These are phyloP conservation scores for Hylaeus anthracinus DNA, from an alignment of 1,140 invertebrate species.

Conservation along the genomic window DNA sequence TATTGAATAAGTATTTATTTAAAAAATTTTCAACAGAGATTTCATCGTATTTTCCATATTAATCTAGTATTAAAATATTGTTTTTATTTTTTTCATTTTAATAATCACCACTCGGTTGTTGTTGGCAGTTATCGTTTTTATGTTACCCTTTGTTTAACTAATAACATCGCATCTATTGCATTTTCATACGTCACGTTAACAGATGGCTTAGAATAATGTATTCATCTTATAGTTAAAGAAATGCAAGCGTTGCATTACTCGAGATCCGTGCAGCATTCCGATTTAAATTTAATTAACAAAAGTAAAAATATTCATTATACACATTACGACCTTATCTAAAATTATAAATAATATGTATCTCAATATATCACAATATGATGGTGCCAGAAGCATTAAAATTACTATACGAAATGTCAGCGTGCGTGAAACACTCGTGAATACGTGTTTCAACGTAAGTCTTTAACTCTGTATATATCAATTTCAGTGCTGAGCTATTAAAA, in stretches of 20 bases:
- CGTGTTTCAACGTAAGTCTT: conserved; percentile 60
- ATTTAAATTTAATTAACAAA: conserved; percentile 41
- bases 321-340: conserved; percentile 42
- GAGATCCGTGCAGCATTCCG: conserved; percentile 42
- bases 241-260: conserved; percentile 30
- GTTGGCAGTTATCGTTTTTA: conserved; percentile 30
- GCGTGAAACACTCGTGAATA: conserved; percentile 22
- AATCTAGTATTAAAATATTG: conserved; percentile 39
- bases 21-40: neutral
- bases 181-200: conserved; percentile 17
- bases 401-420: conserved; percentile 44
- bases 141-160: conserved; percentile 6
- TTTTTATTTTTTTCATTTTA: conserved; percentile 9
- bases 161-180: conserved; percentile 16
- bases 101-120: neutral
- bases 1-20: neutral
- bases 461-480: conserved; percentile 49
- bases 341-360: conserved; percentile 68
- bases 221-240: conserved; percentile 14
- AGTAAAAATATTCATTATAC: conserved; percentile 51
- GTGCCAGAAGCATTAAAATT: conserved; percentile 64
- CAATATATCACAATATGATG: conserved; percentile 76
- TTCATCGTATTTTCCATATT: conserved; percentile 13
- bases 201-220: neutral
- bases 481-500: conserved; percentile 28